Evolutionary conservation across 2,888 invertebrate genomes (phyloP).

Genomic region (Trachelus stipa): DNA sequence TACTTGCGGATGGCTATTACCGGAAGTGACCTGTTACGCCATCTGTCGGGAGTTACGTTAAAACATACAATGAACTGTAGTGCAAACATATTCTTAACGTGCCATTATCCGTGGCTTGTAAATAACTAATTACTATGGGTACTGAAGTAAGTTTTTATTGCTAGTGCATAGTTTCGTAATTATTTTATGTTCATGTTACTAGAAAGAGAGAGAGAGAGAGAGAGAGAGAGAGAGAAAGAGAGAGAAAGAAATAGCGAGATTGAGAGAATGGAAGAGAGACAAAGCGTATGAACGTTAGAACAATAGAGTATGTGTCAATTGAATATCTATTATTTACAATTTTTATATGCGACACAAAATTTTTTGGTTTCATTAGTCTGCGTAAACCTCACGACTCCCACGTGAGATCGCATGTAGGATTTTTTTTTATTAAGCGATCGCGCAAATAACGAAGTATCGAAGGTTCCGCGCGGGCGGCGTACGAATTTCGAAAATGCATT

Average conservation of each 20-base stretch:
- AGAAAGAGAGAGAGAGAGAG: too few relatives aligned
- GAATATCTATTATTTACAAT: constrained; percentile 9
- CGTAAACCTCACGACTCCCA: neutral
- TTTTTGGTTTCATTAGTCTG: neutral
- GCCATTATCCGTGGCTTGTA: constrained; percentile 65
- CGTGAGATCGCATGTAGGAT: neutral
- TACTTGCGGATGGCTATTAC: too few relatives aligned
- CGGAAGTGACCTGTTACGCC: too few relatives aligned
- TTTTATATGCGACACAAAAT: constrained; percentile 1
- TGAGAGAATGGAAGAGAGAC: too few relatives aligned
- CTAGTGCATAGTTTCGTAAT: too few relatives aligned
- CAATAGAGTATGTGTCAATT: too few relatives aligned
- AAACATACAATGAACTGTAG: constrained; percentile 49
- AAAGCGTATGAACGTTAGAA: too few relatives aligned
- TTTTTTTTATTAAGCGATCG: neutral
- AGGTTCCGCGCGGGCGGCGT: constrained; percentile 5
- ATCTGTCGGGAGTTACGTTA: neutral
- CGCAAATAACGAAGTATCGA: neutral
- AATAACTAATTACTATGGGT: constrained; percentile 51
- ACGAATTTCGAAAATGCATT: constrained; percentile 2
- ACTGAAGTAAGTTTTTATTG: constrained; percentile 11
- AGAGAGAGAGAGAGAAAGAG: too few relatives aligned
- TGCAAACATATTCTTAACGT: constrained; percentile 65
- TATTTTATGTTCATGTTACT: too few relatives aligned
- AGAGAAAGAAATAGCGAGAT: too few relatives aligned